Conservation (phyloP, 2,888 invertebrate species). For the Leucophenga maculata region DNA sequence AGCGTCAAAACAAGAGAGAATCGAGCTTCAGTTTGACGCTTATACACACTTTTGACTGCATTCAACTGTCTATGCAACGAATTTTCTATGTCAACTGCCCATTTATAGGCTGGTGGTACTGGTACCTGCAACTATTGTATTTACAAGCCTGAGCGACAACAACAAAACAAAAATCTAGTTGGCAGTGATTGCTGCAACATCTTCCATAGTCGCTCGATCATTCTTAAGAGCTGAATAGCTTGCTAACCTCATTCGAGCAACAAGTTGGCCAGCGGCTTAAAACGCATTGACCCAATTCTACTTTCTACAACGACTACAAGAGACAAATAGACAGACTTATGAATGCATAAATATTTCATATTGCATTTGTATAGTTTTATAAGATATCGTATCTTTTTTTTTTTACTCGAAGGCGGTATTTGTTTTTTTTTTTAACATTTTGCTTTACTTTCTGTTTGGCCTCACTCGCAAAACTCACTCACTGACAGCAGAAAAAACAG, state of each 20-base stretch:
- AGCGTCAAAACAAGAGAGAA: conserved; percentile 3
- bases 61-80: background rate
- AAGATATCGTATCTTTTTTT: too few relatives aligned
- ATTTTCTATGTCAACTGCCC: conserved; percentile 20
- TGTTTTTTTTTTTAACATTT: too few relatives aligned
- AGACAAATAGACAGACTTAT: background rate
- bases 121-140: background rate
- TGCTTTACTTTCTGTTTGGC: background rate
- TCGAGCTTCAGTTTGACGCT: background rate
- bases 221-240: background rate
- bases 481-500: background rate
- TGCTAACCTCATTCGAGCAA: conserved; percentile 39
- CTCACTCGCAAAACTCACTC: background rate
- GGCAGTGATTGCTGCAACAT: too few relatives aligned
- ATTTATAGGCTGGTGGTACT: conserved; percentile 9
- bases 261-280: background rate
- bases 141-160: background rate
- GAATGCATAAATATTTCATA: background rate
- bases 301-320: conserved; percentile 25
- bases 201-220: too few relatives aligned
- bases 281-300: conserved; percentile 56
- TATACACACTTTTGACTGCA: background rate
- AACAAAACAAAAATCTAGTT: too few relatives aligned
- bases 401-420: too few relatives aligned
- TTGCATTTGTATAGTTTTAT: background rate